Evolutionary conservation across 2,797 vertebrate species (phyloP).

Genomic region (Urocyon cinereoargenteus): DNA sequence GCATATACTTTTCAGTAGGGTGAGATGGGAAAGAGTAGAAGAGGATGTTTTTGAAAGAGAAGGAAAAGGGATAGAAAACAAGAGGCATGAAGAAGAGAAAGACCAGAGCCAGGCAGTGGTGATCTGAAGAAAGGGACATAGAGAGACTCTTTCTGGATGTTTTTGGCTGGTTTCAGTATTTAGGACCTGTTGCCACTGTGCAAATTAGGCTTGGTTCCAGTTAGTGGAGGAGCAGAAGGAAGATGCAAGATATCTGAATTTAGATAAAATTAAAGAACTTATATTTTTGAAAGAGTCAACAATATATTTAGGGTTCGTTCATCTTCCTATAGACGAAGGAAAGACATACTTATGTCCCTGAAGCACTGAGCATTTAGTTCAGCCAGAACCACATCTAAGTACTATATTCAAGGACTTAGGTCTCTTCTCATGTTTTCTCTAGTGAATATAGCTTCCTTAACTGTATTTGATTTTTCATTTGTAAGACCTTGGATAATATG

Average conservation of each 20-base stretch:
- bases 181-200: background rate
- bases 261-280: background rate
- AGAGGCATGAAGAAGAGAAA: background rate
- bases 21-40: background rate
- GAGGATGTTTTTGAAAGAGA: background rate
- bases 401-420: background rate
- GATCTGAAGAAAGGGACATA: background rate
- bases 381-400: too few relatives aligned
- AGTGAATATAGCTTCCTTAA: background rate
- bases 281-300: background rate
- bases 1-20: background rate
- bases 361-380: background rate
- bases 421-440: background rate
- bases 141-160: background rate
- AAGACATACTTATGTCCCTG: background rate
- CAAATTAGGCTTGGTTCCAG: background rate
- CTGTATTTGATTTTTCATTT: background rate
- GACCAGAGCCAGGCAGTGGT: background rate
- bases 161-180: background rate
- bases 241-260: background rate
- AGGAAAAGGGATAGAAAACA: background rate
- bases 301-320: background rate
- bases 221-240: background rate
- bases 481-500: background rate
- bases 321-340: background rate